Evolutionary conservation across 2,113 vertebrate genomes (phyloP).

Genomic region (Rafetus swinhoei): DNA sequence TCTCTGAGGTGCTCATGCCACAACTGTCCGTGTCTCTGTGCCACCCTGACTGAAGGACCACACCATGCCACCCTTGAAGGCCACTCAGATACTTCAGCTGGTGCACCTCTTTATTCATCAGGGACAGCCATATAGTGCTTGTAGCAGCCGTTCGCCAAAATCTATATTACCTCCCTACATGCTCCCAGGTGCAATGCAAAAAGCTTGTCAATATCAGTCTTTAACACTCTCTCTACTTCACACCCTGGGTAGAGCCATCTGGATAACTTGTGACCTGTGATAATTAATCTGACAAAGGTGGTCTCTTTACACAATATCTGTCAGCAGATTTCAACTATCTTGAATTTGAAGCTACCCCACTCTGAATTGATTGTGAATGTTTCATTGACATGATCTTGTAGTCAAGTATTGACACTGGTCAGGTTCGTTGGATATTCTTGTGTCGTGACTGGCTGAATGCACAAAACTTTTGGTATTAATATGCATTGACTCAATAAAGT

Average conservation of each 20-base stretch:
- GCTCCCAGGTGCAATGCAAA: background rate
- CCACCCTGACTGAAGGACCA: background rate
- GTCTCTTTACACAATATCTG: background rate
- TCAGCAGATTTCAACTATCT: constrained; percentile 51
- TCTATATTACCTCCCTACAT: background rate
- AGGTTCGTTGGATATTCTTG: background rate
- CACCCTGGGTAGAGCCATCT: constrained; percentile 39
- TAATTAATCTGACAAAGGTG: background rate
- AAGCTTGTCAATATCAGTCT: background rate
- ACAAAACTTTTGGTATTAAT: background rate
- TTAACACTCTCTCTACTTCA: background rate
- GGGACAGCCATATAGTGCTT: background rate
- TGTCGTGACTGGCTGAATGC: background rate
- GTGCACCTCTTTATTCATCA: background rate
- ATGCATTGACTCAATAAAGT: background rate
- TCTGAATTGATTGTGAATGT: background rate
- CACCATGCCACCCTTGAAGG: background rate
- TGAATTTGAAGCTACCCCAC: constrained; percentile 36
- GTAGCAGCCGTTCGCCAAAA: background rate
- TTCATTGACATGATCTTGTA: background rate
- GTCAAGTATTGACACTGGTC: background rate
- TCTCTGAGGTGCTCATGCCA: rapidly evolving
- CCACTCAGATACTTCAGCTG: background rate
- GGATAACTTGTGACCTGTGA: constrained; percentile 38
- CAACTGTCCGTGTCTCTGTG: background rate